Conservation (phyloP, 2,797 vertebrate genomes). For the Pristis pectinata region DNA sequence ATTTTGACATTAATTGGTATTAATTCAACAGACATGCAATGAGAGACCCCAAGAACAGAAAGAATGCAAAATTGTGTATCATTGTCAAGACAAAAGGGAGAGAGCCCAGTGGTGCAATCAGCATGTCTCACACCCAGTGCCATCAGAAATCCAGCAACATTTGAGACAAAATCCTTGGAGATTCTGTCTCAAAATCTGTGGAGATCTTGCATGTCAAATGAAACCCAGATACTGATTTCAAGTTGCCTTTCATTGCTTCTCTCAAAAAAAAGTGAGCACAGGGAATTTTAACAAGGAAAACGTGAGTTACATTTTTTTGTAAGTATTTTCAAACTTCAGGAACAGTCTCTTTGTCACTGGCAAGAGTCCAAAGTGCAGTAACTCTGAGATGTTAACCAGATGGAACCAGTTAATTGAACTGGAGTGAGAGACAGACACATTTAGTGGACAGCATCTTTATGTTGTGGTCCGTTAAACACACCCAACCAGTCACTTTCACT, state of each 20-base stretch:
- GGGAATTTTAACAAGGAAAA: background rate
- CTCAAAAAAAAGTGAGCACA: background rate
- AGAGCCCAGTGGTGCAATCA: background rate
- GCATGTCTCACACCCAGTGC: slow-evolving; percentile 26
- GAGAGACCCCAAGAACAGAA: slow-evolving; percentile 30
- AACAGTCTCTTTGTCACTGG: background rate
- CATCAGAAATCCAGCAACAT: slow-evolving; percentile 15
- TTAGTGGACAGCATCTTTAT: background rate
- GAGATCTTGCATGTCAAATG: slow-evolving; percentile 15
- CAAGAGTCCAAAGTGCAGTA: background rate
- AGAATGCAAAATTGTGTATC: slow-evolving; percentile 31
- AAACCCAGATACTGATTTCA: background rate
- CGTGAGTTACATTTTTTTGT: background rate
- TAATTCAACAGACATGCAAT: slow-evolving; percentile 29
- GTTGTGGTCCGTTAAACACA: background rate
- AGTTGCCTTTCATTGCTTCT: background rate
- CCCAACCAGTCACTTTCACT: background rate
- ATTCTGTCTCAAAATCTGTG: background rate
- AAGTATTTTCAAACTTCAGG: slow-evolving; percentile 3
- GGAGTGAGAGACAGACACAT: background rate
- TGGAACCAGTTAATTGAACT: background rate
- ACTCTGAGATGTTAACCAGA: background rate
- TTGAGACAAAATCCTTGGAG: slow-evolving; percentile 29
- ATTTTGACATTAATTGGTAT: slow-evolving; percentile 37
- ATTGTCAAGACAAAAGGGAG: slow-evolving; percentile 10